phyloP scores from a whole-genome alignment of 2,888 invertebrate genomes.

The Lasioglossum calceatum region DNA sequence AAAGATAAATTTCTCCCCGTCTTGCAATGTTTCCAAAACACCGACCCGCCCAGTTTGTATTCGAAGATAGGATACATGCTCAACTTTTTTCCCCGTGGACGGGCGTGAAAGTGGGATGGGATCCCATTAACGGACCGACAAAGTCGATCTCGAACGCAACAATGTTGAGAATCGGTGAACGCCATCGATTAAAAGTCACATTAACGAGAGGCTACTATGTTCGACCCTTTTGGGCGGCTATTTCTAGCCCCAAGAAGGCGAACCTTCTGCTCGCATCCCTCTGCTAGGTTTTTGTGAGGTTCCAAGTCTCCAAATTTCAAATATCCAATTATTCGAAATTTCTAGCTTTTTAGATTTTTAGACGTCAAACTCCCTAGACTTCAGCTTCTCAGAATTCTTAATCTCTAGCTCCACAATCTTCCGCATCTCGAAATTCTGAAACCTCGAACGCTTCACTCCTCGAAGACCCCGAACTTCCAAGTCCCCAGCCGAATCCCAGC shows the following conservation, averaged over 20 bases:
- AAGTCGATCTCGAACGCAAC: constrained; percentile 36
- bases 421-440: not conserved
- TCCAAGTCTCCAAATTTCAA: not conserved
- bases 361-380: too few relatives aligned
- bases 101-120: constrained; percentile 32
- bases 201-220: not conserved
- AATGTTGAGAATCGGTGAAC: constrained; percentile 29
- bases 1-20: constrained; percentile 54
- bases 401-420: not conserved
- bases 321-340: not conserved
- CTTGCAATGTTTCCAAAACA: constrained; percentile 31
- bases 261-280: not conserved
- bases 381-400: not conserved
- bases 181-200: constrained; percentile 29
- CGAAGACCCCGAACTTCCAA: not conserved
- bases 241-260: not conserved
- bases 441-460: not conserved
- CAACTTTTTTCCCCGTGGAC: constrained; percentile 23
- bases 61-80: not conserved
- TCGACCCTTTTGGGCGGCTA: not conserved
- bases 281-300: not conserved
- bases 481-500: not conserved
- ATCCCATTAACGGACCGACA: constrained; percentile 47
- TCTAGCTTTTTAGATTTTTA: too few relatives aligned
- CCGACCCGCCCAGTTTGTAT: constrained; percentile 30